Evolutionary conservation across 2,888 invertebrate genomes (phyloP).

Genomic region (Abrostola triplasia): DNA sequence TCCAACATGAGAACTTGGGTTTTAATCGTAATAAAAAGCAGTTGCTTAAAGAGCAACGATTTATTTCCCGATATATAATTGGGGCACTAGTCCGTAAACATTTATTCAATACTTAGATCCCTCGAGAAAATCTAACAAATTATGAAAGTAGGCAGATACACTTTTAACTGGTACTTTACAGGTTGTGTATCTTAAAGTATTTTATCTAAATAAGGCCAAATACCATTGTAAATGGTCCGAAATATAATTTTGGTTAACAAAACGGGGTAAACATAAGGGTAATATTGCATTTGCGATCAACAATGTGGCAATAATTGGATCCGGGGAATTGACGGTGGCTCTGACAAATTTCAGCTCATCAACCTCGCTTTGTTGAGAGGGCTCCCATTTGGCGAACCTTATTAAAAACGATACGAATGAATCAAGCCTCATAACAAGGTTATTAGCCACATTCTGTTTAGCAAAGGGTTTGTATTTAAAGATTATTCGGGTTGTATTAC

Average conservation of each 20-base stretch:
- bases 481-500: background rate
- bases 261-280: constrained; percentile 43
- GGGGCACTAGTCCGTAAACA: too few relatives aligned
- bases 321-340: constrained; percentile 60
- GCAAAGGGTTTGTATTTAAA: background rate
- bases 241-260: constrained; percentile 27
- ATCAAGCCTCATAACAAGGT: constrained; percentile 31
- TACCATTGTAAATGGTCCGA: constrained; percentile 10
- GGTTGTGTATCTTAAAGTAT: too few relatives aligned
- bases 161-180: too few relatives aligned
- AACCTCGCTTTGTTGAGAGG: constrained; percentile 54
- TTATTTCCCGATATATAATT: too few relatives aligned
- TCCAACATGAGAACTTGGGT: too few relatives aligned
- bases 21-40: too few relatives aligned
- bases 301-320: constrained; percentile 68
- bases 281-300: constrained; percentile 55
- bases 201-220: background rate
- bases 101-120: too few relatives aligned
- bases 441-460: constrained; percentile 35
- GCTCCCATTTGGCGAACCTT: constrained; percentile 42
- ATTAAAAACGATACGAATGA: constrained; percentile 54
- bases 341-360: constrained; percentile 63
- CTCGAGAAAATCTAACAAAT: too few relatives aligned
- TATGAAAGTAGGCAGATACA: too few relatives aligned
- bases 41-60: too few relatives aligned